Evolutionary conservation across 2,113 vertebrate genomes (phyloP).

Genomic region (Ceyx melanurus): DNA sequence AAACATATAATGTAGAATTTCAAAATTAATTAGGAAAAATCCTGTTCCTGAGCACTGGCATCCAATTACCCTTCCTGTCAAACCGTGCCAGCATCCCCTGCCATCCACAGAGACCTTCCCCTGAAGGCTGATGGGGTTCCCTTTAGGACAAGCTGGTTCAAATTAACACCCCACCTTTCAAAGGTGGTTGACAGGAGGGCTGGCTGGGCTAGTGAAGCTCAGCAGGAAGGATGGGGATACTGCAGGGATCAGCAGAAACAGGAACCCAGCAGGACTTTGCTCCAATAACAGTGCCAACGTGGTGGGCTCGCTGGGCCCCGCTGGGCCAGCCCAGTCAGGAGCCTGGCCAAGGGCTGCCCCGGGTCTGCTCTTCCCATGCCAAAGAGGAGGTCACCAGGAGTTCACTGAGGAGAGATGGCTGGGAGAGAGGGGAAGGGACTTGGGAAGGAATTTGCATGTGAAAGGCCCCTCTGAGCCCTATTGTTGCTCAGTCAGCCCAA

Average conservation of each 20-base stretch:
- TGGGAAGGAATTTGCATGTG: slow-evolving; percentile 62
- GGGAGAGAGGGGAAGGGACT: slow-evolving; percentile 9
- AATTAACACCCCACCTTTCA: not conserved
- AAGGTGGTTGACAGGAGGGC: not conserved
- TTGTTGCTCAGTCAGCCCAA: slow-evolving; percentile 34
- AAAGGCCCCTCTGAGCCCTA: slow-evolving; percentile 36
- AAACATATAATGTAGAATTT: not conserved
- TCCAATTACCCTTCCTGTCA: not conserved
- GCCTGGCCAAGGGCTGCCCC: not conserved
- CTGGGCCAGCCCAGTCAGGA: not conserved
- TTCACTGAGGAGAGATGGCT: slow-evolving; percentile 15
- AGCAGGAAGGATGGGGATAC: not conserved
- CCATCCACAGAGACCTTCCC: not conserved
- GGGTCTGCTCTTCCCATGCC: not conserved
- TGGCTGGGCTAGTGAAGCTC: not conserved
- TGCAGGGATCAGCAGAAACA: not conserved
- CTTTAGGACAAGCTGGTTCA: not conserved
- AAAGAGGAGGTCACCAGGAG: slow-evolving; percentile 47
- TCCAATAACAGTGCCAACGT: not conserved
- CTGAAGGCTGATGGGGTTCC: not conserved
- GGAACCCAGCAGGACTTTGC: not conserved
- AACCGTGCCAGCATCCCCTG: not conserved
- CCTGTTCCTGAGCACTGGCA: not conserved
- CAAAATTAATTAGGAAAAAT: not conserved
- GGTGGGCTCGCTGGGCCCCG: not conserved